Conservation (phyloP, 1,140 invertebrate species). For the Drosophila truncata region DNA sequence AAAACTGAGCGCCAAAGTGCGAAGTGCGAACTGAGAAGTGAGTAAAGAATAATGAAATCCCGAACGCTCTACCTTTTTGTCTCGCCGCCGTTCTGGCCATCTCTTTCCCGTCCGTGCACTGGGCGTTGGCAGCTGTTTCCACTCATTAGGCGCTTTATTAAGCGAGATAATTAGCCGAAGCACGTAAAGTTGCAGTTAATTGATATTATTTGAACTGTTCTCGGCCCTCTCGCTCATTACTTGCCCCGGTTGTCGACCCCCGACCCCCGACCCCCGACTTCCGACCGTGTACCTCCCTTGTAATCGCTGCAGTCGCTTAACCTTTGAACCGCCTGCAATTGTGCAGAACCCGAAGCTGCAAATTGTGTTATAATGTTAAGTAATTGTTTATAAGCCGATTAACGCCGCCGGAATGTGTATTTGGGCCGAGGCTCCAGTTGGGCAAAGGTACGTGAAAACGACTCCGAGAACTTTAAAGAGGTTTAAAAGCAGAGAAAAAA, state of each 20-base stretch:
- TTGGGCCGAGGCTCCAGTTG: constrained; percentile 6
- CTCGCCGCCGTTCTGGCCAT: neutral
- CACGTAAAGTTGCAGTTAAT: constrained; percentile 83
- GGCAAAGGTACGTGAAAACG: constrained; percentile 24
- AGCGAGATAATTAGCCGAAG: constrained; percentile 82
- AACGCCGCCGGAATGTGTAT: constrained; percentile 38
- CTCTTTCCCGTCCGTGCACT: constrained; percentile 4
- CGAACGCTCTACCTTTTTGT: constrained; percentile 23
- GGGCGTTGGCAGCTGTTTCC: constrained; percentile 80
- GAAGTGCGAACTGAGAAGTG: constrained; percentile 32
- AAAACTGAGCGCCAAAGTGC: constrained; percentile 23
- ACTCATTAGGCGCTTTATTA: constrained; percentile 83
- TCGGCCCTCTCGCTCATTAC: constrained; percentile 14
- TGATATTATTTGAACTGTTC: constrained; percentile 80
- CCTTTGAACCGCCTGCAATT: constrained; percentile 77
- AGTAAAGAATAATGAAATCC: constrained; percentile 32
- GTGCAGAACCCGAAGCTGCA: constrained; percentile 71
- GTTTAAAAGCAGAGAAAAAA: neutral
- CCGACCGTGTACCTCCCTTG: constrained; percentile 3
- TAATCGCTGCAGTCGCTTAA: constrained; percentile 71
- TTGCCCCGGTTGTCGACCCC: neutral
- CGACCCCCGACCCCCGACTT: neutral
- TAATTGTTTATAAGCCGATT: constrained; percentile 79
- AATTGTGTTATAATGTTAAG: constrained; percentile 79
- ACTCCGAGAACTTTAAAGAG: neutral